Base-by-base conservation (phyloP, 1,140 invertebrate genomes). In the Hylaeus volcanicus region DNA sequence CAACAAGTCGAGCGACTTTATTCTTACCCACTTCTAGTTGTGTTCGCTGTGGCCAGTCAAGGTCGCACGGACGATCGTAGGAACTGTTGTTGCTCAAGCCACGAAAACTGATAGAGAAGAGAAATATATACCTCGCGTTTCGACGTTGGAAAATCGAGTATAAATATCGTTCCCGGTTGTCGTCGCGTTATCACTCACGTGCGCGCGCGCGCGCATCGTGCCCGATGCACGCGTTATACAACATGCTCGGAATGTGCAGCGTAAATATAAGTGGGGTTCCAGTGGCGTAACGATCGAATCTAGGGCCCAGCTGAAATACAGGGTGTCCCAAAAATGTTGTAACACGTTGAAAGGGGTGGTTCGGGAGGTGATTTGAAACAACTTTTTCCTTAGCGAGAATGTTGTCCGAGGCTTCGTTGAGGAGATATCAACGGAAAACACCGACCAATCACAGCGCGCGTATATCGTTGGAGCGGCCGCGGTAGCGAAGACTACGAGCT, bases 31-130 rank as follows among this genome's bases (percentile, higher is more conserved):
- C 26, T 26, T 26, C 26, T 45, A 55, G 68, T 53, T 71, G 66
- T 81, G 56, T 73, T 63, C n/a, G 51, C 51, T 37, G 64, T n/a
- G 63, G 65, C 73, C 64, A 79, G 56, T 75, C 61, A 53, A 56
- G 68, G 39, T 81, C 64, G 43, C 65, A 48, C 41, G 61, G 61
- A 77, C 56, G 1, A 43, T 43, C n/a, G 0, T 74, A 74, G 37
- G 55, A 73, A 26, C 26, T 26, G 26, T 58, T 6, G 41, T 74
- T 74, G 26, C 48, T 11, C 48, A 55, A 74, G 51, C n/a, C n/a
- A 45, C 61, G 73, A 26, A 55, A 74, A 74, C 6, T 45, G 39
- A 14, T 14, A 6, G 3, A 5, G n/a, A 26, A 60, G 58, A 26
- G 58, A 60, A 60, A 26, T 26, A 60, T n/a, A 37, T 26, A 26